Base-by-base conservation (phyloP, 2,113 vertebrate genomes). In the Drymodes brunneopygia region DNA sequence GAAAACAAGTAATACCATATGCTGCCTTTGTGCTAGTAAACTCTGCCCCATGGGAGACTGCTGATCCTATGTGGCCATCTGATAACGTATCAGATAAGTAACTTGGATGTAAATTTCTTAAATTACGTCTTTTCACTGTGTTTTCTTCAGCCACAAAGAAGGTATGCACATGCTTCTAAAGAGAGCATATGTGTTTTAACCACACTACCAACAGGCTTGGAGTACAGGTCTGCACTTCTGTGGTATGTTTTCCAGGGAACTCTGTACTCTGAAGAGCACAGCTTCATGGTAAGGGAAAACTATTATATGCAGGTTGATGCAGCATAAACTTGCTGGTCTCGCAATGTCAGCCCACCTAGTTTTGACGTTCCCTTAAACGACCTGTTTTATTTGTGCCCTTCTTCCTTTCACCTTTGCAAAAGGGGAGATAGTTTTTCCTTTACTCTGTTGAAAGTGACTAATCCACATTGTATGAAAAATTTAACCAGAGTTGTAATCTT, bases 351-450 rank as follows among this genome's bases (percentile, higher is more conserved):
- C 35, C 16, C 27, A 24, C 29, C 67, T 51, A 67, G 33, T 44
- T 54, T 38, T 61, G n/a, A 57, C 51, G 28, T 58, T 77, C 22
- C 33, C 33, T 70, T 62, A 81, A 50, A 53, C 45, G 5, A 72
- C 12, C 15, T 50, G 9, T 35, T 72, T 72, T 66, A 29, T 51
- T 38, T 45, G 35, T 15, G 10, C 4, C 16, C 2, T 6, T 73
- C 42, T 84, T 81, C 54, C 77, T 70, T 66, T 65, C 28, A 35
- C 36, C 16, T 74, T 61, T 50, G 48, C 36, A 28, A 62, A 92
- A 58, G 2, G 1, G 6, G 45, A 38, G 19, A 35, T 3, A 57
- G n/a, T n/a, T n/a, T n/a, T n/a, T n/a, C n/a, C n/a, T n/a, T n/a
- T n/a, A n/a, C n/a, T n/a, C n/a, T n/a, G n/a, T n/a, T n/a, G n/a